Percentiles rank a stretch among this genome's conserved stretches.
These are phyloP conservation scores for Danio kyathit DNA, from an alignment of 2,797 vertebrate species.

Conservation along the genomic window DNA sequence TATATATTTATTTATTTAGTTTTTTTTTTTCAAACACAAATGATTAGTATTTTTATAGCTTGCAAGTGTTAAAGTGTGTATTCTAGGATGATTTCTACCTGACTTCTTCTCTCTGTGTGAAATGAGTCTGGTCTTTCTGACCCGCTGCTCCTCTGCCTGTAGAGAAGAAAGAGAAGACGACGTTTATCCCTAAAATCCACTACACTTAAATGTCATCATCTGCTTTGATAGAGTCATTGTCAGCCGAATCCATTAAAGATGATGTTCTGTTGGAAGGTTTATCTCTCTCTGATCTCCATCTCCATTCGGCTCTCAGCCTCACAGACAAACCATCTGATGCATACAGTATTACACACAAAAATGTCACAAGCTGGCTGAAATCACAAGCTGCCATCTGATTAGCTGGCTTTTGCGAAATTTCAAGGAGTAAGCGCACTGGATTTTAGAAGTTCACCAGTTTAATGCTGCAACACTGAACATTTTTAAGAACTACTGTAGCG, in stretches of 20 bases:
- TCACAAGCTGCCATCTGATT: slow-evolving; percentile 11
- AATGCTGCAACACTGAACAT: not conserved
- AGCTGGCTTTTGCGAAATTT: slow-evolving; percentile 11
- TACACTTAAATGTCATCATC: slow-evolving; percentile 16
- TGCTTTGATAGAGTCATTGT: slow-evolving; percentile 28
- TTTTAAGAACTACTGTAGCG: not conserved
- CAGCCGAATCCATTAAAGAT: not conserved
- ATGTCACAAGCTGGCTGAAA: slow-evolving; percentile 4
- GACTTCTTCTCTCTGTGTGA: not conserved
- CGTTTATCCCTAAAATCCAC: slow-evolving; percentile 62
- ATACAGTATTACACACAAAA: slow-evolving; percentile 9
- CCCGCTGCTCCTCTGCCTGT: slow-evolving; percentile 23
- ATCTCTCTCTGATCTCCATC: slow-evolving; percentile 23
- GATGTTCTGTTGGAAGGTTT: slow-evolving; percentile 9
- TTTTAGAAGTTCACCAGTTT: slow-evolving; percentile 11
- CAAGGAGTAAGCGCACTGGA: not conserved
- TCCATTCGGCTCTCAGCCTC: not conserved
- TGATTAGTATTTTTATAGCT: not conserved
- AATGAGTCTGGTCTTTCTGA: slow-evolving; percentile 6
- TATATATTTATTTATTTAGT: too few species aligned
- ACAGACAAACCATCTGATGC: slow-evolving; percentile 23
- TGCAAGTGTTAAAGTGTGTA: not conserved
- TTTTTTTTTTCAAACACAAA: too few species aligned
- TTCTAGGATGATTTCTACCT: not conserved
- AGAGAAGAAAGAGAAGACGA: slow-evolving; percentile 67